phyloP scores from a whole-genome alignment of 2,888 invertebrate species.

The Lottia gigantea region DNA sequence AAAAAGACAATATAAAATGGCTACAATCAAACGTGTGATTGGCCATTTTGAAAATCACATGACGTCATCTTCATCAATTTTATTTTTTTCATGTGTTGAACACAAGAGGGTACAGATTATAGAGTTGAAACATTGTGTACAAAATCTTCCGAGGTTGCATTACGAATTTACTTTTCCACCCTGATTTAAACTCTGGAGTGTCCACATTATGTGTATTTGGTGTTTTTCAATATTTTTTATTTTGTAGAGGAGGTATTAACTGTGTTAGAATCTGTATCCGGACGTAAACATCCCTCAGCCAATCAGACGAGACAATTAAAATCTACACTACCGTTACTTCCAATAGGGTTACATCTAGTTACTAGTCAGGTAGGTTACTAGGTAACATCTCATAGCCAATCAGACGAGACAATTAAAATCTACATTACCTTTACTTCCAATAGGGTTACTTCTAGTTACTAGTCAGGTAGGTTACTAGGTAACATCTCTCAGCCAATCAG shows the following conservation, averaged over 20 bases:
- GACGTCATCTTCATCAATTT: too few relatives aligned
- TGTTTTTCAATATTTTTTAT: background rate
- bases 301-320: conserved; percentile 64
- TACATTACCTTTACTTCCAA: conserved; percentile 59
- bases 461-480: conserved; percentile 59
- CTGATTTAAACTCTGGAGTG: background rate
- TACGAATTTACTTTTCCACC: background rate
- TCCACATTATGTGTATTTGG: too few relatives aligned
- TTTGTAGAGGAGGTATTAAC: conserved; percentile 59
- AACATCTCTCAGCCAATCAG: conserved; percentile 65
- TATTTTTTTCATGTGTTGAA: too few relatives aligned
- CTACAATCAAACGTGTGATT: too few relatives aligned
- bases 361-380: conserved; percentile 56
- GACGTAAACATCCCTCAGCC: conserved; percentile 66
- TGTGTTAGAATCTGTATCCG: conserved; percentile 60
- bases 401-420: conserved; percentile 64
- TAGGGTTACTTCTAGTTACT: conserved; percentile 60
- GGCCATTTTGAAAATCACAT: too few relatives aligned
- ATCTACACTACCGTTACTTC: conserved; percentile 57
- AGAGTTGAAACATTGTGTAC: background rate
- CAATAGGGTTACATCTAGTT: conserved; percentile 60
- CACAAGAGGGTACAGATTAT: too few relatives aligned
- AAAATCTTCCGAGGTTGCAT: background rate
- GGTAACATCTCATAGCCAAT: conserved; percentile 66
- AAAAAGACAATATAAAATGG: too few relatives aligned